Conservation (phyloP, 1,140 invertebrate genomes). For the Magallana angulata region DNA sequence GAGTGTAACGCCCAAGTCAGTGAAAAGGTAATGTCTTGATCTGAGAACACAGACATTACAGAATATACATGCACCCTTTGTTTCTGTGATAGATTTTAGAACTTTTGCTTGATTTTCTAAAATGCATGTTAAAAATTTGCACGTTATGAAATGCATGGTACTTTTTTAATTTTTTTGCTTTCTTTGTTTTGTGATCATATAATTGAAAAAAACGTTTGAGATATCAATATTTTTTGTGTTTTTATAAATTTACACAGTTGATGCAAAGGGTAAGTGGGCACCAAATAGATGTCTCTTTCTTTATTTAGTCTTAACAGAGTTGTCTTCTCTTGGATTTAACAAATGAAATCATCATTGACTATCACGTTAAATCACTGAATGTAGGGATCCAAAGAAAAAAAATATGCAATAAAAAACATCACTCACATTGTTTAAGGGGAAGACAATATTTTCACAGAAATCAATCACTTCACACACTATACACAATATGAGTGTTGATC, state of each 20-base stretch:
- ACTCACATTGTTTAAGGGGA: not conserved
- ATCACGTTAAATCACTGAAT: not conserved
- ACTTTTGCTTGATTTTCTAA: not conserved
- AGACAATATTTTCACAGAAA: too few species aligned
- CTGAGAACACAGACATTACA: not conserved
- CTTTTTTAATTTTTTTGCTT: too few species aligned
- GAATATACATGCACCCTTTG: slow-evolving; percentile 11
- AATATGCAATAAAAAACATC: not conserved
- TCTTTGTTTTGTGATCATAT: too few species aligned
- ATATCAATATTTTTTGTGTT: not conserved
- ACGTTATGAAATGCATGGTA: too few species aligned
- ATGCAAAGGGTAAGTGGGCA: slow-evolving; percentile 23
- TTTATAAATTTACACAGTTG: not conserved
- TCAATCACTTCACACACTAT: too few species aligned
- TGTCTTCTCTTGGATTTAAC: slow-evolving; percentile 20
- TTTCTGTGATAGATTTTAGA: not conserved
- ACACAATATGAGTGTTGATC: too few species aligned
- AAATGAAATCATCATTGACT: not conserved
- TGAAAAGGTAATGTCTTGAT: slow-evolving; percentile 64
- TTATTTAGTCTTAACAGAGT: slow-evolving; percentile 7
- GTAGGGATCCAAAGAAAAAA: not conserved
- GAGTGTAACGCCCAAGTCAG: slow-evolving; percentile 71
- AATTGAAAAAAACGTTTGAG: too few species aligned
- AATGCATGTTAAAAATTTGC: too few species aligned
- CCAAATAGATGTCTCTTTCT: not conserved